Percentiles rank a stretch among this genome's conserved stretches.
These are phyloP conservation scores for Pipistrellus pygmaeus DNA, from an alignment of 2,797 vertebrate genomes.

Conservation along the genomic window DNA sequence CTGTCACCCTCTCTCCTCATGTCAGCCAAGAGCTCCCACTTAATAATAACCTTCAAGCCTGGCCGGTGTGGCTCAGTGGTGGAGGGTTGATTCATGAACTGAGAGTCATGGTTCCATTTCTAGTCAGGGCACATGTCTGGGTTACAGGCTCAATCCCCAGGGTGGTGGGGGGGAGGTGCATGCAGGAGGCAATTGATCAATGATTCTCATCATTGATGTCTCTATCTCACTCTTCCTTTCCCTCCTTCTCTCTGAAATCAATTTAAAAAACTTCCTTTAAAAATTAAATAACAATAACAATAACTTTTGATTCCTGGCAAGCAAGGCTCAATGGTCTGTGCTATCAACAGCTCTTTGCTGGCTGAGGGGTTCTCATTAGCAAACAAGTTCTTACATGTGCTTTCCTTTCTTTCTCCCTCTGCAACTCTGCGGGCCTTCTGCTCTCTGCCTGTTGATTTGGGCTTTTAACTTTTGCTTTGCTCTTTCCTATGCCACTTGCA, in stretches of 20 bases:
- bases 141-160: too few species aligned
- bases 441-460: slow-evolving; percentile 27
- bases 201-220: too few species aligned
- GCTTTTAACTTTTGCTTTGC: not conserved
- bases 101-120: too few species aligned
- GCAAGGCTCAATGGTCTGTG: not conserved
- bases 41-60: not conserved
- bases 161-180: too few species aligned
- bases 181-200: too few species aligned
- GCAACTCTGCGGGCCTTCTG: not conserved
- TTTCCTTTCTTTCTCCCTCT: not conserved
- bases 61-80: too few species aligned
- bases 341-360: not conserved
- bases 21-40: not conserved
- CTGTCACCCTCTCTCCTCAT: not conserved
- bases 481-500: not conserved
- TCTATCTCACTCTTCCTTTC: too few species aligned
- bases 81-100: too few species aligned
- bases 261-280: too few species aligned
- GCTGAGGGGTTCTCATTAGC: not conserved
- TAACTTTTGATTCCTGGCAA: not conserved
- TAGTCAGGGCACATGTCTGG: too few species aligned
- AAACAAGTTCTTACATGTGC: not conserved
- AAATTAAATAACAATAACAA: not conserved
- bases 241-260: too few species aligned